Evolutionary conservation across 2,888 invertebrate genomes (phyloP).

Genomic region (Himalopsyche kuldschensis): DNA sequence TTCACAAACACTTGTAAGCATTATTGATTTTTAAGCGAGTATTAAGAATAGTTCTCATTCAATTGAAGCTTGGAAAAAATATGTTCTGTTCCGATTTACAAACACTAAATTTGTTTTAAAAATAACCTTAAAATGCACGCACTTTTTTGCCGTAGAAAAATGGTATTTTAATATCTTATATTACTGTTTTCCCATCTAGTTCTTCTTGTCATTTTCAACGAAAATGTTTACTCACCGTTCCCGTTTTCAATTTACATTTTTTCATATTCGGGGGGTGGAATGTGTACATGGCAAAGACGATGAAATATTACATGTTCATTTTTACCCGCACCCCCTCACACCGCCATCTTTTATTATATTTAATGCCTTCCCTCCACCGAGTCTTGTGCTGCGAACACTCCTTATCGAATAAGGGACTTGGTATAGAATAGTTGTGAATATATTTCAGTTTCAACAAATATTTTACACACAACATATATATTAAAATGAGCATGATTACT

Average conservation of each 20-base stretch:
- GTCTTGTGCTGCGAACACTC: neutral
- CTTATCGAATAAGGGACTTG: neutral
- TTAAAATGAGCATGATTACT: neutral
- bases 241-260: conserved; percentile 40
- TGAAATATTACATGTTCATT: conserved; percentile 40
- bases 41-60: no score
- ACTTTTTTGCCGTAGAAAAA: neutral
- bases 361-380: conserved; percentile 14
- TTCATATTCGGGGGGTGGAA: conserved; percentile 34
- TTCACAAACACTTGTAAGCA: no score
- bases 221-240: conserved; percentile 29
- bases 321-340: conserved; percentile 21
- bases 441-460: neutral
- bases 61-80: no score
- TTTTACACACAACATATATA: neutral
- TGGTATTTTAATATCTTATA: neutral
- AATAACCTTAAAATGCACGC: neutral
- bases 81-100: no score
- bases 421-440: neutral
- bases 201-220: conserved; percentile 34
- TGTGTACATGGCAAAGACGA: conserved; percentile 31
- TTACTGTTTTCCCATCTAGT: conserved; percentile 9
- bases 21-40: no score
- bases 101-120: neutral
- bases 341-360: conserved; percentile 31